Evolutionary conservation across 2,797 vertebrate genomes (phyloP).

Genomic region (Takifugu ocellatus): DNA sequence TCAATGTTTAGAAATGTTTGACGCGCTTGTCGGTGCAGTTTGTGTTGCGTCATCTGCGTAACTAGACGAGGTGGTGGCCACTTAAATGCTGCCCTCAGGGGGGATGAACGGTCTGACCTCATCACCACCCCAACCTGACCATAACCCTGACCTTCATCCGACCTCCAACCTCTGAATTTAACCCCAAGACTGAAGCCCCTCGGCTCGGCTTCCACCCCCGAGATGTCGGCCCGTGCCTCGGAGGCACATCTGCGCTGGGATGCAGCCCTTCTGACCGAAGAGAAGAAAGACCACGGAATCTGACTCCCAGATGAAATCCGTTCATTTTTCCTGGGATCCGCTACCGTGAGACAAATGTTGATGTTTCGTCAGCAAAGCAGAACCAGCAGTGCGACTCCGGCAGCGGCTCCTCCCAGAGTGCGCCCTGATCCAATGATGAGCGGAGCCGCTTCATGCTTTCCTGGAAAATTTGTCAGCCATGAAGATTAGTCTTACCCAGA

Average conservation of each 20-base stretch:
- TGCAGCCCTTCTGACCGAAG: conserved; percentile 30
- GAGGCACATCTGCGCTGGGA: conserved; percentile 72
- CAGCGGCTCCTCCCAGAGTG: conserved; percentile 32
- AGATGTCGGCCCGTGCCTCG: conserved; percentile 46
- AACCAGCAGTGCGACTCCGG: conserved; percentile 22
- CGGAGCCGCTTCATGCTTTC: conserved; percentile 7
- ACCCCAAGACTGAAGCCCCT: conserved; percentile 68
- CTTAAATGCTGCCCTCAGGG: conserved; percentile 51
- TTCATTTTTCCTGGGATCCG: conserved; percentile 57
- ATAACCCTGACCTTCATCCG: conserved; percentile 70
- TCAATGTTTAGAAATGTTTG: no score
- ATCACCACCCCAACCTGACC: conserved; percentile 65
- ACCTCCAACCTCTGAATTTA: conserved; percentile 70
- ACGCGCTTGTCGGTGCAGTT: background rate
- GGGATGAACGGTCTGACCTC: conserved; percentile 56
- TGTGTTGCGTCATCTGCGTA: conserved; percentile 9
- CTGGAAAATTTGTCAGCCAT: conserved; percentile 22
- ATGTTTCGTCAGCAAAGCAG: conserved; percentile 47
- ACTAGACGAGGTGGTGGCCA: conserved; percentile 44
- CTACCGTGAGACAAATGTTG: conserved; percentile 68
- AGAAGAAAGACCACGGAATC: conserved; percentile 53
- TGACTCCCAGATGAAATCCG: conserved; percentile 62
- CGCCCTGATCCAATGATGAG: conserved; percentile 11
- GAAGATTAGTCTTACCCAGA: conserved; percentile 28
- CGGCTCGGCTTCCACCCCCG: conserved; percentile 57